Conservation (phyloP, 2,797 vertebrate genomes). For the Galaxias olidus region DNA sequence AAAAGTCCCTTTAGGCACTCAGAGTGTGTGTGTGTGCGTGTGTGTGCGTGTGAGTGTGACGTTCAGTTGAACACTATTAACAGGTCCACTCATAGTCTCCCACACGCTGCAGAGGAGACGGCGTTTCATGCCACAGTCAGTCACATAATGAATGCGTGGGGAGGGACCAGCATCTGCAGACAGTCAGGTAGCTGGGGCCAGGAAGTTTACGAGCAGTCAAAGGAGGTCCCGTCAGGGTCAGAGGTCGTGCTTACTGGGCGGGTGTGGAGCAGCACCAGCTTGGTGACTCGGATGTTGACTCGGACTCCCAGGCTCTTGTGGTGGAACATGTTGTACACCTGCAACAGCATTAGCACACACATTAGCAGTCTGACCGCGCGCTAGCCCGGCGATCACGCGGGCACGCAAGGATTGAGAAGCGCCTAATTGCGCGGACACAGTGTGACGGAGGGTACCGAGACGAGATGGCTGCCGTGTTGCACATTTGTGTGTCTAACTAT, state of each 20-base stretch:
- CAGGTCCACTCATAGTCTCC: neutral
- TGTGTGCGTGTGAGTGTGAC: too few relatives aligned
- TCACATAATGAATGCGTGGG: neutral
- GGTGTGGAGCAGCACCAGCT: conserved; percentile 86
- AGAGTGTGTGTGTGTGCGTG: too few relatives aligned
- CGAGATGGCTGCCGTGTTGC: neutral
- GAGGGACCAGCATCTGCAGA: conserved; percentile 19
- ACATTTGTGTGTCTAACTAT: neutral
- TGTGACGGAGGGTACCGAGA: too few relatives aligned
- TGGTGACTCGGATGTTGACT: conserved; percentile 91
- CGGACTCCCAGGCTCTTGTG: conserved; percentile 89
- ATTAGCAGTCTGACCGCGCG: too few relatives aligned
- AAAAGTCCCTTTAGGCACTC: conserved; percentile 5
- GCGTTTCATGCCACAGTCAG: conserved; percentile 7
- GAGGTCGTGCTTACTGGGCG: conserved; percentile 85
- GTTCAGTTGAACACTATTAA: neutral
- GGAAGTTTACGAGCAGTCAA: conserved; percentile 8
- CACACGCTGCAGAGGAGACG: conserved; percentile 10
- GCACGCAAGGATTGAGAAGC: too few relatives aligned
- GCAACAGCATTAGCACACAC: conserved; percentile 7
- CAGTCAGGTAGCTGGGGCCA: conserved; percentile 21
- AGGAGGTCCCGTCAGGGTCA: neutral
- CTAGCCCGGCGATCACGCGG: too few relatives aligned
- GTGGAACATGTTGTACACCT: conserved; percentile 99
- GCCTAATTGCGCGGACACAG: too few relatives aligned